Evolutionary conservation across 1,140 invertebrate genomes (phyloP).

Genomic region (Vollenhovia emeryi): DNA sequence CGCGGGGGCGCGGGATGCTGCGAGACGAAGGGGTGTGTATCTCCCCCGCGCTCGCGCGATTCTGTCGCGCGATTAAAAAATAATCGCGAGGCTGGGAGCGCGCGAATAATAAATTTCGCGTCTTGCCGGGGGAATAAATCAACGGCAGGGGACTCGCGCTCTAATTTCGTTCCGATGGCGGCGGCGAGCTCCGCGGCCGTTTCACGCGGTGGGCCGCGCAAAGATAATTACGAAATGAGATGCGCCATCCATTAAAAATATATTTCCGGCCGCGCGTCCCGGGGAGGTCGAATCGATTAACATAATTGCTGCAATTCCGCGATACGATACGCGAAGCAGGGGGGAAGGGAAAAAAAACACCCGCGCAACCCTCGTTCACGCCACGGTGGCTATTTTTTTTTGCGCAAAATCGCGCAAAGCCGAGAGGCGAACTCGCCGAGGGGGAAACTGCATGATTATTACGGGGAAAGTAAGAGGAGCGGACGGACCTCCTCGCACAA

Average conservation of each 20-base stretch:
- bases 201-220: not conserved
- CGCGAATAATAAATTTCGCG: constrained; percentile 57
- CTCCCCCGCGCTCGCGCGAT: not conserved
- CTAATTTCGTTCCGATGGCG: constrained; percentile 54
- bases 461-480: not conserved
- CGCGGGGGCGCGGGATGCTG: not conserved
- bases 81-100: constrained; percentile 31
- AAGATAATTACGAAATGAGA: constrained; percentile 60
- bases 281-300: constrained; percentile 41
- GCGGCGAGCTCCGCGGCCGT: not conserved
- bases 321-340: constrained; percentile 26
- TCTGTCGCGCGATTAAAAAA: constrained; percentile 51
- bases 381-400: not conserved
- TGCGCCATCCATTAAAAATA: constrained; percentile 57
- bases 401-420: not conserved
- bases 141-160: constrained; percentile 19
- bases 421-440: too few relatives aligned
- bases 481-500: too few relatives aligned
- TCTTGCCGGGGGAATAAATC: constrained; percentile 52
- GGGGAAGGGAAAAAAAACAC: too few relatives aligned
- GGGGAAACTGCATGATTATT: constrained; percentile 17
- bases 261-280: constrained; percentile 43
- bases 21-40: not conserved
- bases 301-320: constrained; percentile 51
- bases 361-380: not conserved